Evolutionary conservation across 2,888 invertebrate genomes (phyloP).

Genomic region (Leptinotarsa haldemani): DNA sequence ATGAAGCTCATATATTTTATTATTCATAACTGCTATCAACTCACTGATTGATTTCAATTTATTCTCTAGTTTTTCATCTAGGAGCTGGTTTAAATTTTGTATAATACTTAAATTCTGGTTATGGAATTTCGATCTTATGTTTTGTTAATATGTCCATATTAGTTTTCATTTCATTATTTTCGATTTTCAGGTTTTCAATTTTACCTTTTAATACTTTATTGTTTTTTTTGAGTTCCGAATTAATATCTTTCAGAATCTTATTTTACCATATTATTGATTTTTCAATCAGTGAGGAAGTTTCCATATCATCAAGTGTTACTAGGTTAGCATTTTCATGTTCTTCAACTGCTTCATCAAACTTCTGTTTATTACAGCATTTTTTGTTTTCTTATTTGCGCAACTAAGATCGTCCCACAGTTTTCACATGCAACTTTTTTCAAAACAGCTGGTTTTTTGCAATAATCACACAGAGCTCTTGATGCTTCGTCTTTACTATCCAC

Average conservation of each 20-base stretch:
- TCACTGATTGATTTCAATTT: constrained; percentile 21
- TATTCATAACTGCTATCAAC: constrained; percentile 6
- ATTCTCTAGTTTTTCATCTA: constrained; percentile 21
- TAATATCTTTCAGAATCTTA: constrained; percentile 23
- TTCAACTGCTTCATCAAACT: constrained; percentile 19
- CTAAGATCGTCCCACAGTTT: constrained; percentile 17
- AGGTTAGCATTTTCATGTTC: constrained; percentile 17
- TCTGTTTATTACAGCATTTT: constrained; percentile 17
- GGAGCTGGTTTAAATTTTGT: constrained; percentile 15
- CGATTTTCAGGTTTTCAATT: constrained; percentile 21
- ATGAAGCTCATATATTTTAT: constrained; percentile 23
- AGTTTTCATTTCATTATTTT: constrained; percentile 25
- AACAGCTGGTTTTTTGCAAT: constrained; percentile 9
- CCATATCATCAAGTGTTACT: constrained; percentile 25
- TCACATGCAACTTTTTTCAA: constrained; percentile 15
- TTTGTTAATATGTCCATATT: constrained; percentile 20
- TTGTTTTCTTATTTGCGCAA: constrained; percentile 22
- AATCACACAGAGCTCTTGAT: constrained; percentile 3
- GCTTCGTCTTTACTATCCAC: not conserved
- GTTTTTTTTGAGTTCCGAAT: constrained; percentile 20
- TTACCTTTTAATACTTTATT: constrained; percentile 20
- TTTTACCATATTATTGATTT: constrained; percentile 23
- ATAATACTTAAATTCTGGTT: constrained; percentile 9
- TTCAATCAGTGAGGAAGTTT: constrained; percentile 17
- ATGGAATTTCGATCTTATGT: constrained; percentile 20